Base-by-base conservation (phyloP, 2,888 invertebrate species). In the Microchrysa polita region DNA sequence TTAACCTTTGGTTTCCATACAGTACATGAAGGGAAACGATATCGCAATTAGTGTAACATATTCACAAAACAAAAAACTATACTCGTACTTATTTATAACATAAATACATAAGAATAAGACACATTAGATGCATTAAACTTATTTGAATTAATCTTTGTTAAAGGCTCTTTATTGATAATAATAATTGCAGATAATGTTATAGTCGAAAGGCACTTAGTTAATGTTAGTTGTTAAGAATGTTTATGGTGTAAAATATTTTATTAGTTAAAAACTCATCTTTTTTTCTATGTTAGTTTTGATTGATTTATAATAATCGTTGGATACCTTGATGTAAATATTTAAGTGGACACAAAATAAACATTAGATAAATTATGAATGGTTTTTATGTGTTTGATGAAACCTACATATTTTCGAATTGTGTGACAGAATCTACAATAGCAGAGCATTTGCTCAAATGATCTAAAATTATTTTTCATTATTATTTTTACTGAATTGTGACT, bases 321-420 rank as follows among this genome's bases (percentile, higher is more conserved):
- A 16, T 5, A 40, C 40, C 34, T 16, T 61, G 34, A 23, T 61
- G 40, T 61, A 61, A 61, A 14, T 61, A 18, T 40, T 61, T 61
- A 60, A 34, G 16, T 48, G 14, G 48, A n/a, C 48, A 61, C 34
- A n/a, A 34, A 61, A 61, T 61, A 61, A 61, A 61, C n/a, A 16
- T 1, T n/a, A 40, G 61, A 40, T 40, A 16, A 61, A 40, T 61
- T n/a, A 40, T 16, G 14, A 61, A 7, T 40, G n/a, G 61, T 61
- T 61, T 61, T 61, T 27, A 60, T 55, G 10, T 20, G 7, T 34
- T 34, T 34, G n/a, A 34, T 34, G 27, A 34, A n/a, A n/a, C n/a
- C n/a, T n/a, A n/a, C n/a, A n/a, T n/a, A n/a, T n/a, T n/a, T n/a
- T n/a, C n/a, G n/a, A n/a, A n/a, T n/a, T n/a, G n/a, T n/a, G n/a